Base-by-base conservation (phyloP, 2,888 invertebrate species). In the Aphelenchoides bicaudatus region DNA sequence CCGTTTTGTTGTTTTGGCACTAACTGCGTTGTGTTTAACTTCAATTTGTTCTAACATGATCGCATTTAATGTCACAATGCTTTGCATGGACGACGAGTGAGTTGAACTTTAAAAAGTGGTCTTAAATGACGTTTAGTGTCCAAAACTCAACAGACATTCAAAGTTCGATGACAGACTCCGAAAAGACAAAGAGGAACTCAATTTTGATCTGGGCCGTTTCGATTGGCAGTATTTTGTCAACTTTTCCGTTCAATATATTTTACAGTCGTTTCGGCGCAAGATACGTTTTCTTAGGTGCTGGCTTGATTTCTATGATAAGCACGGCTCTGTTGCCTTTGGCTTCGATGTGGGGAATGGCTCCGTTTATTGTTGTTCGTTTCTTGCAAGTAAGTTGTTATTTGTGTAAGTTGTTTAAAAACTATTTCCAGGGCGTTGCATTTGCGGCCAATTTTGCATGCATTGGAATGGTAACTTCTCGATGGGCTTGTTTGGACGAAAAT, bases 11-110 rank as follows among this genome's bases (percentile, higher is more conserved):
- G 54, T 58, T 16, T 30, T 58, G 23, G 28, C 43, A 5, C 46
- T 58, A 28, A 57, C 56, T n/a, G 54, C 21, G 25, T 34, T 56
- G 3, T 64, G 64, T 19, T 29, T 64, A 39, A 66, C 75, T 3
- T 62, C 71, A 1, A 74, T 75, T 51, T 74, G 73, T 39, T 70
- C 70, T 2, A 75, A 75, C 59, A 74, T 74, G 73, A 72, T 71
- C 16, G 71, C 72, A 0, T 65, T 75, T 46, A 73, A 74, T 50
- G 72, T 75, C 62, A 75, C 75, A n/a, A 56, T 70, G 46, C 69
- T 75, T 28, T 73, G 73, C 52, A 73, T 72, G 72, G 65, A 55
- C 21, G 27, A 48, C 21, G 46, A 56, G 16, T 29, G 21, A n/a
- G n/a, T 39, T 6, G 16, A 3, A 19, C 48, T 19, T 6, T 6